These are phyloP conservation scores for Neoitamus cyanurus DNA, from an alignment of 2,888 invertebrate genomes.

Conservation along the genomic window DNA sequence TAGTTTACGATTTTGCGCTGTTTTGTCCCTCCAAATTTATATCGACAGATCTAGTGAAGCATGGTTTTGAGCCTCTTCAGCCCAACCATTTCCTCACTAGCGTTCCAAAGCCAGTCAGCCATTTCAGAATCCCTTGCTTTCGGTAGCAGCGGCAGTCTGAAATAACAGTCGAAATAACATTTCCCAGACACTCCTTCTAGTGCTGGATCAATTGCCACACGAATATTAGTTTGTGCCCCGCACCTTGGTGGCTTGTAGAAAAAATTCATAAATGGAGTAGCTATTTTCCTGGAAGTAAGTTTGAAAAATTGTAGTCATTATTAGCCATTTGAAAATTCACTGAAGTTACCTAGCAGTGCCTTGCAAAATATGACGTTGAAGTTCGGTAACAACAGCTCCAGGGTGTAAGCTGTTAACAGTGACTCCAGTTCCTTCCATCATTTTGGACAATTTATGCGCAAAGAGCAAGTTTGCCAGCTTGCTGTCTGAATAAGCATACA, in stretches of 20 bases:
- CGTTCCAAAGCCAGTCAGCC: slow-evolving; percentile 71
- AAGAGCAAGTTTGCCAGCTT: slow-evolving; percentile 81
- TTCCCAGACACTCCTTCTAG: slow-evolving; percentile 50
- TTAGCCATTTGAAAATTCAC: neutral
- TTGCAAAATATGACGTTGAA: slow-evolving; percentile 71
- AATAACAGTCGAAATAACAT: slow-evolving; percentile 70
- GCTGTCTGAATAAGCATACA: slow-evolving; percentile 75
- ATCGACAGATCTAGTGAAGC: neutral
- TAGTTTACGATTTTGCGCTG: neutral
- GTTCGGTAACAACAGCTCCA: slow-evolving; percentile 76
- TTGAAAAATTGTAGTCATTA: neutral
- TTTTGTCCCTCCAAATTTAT: neutral
- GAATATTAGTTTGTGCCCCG: slow-evolving; percentile 54
- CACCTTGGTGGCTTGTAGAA: slow-evolving; percentile 53
- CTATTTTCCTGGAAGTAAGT: neutral
- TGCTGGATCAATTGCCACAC: slow-evolving; percentile 52
- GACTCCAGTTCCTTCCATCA: slow-evolving; percentile 70
- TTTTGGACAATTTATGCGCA: slow-evolving; percentile 72
- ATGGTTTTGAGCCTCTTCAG: neutral
- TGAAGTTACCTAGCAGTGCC: neutral
- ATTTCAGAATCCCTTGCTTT: slow-evolving; percentile 67
- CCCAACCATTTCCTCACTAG: slow-evolving; percentile 52
- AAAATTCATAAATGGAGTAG: neutral
- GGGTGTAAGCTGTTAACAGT: slow-evolving; percentile 76
- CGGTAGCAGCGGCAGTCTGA: slow-evolving; percentile 63